These are phyloP conservation scores for Acanthosoma haemorrhoidale DNA, from an alignment of 2,888 invertebrate species.

Conservation along the genomic window DNA sequence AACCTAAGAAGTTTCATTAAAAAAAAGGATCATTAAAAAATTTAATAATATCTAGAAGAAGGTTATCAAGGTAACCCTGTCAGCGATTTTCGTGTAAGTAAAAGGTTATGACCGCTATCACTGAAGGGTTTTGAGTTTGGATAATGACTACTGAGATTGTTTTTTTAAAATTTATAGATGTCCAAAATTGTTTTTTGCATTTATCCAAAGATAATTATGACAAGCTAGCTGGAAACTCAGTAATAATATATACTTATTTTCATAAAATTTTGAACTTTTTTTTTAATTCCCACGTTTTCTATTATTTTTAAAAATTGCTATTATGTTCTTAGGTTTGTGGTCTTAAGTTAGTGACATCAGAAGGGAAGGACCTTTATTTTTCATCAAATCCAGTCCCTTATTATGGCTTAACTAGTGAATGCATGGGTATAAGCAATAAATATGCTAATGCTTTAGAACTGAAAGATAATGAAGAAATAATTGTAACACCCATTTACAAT, in stretches of 20 bases:
- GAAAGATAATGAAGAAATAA: constrained; percentile 55
- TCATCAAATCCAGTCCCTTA: constrained; percentile 26
- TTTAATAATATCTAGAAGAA: background rate
- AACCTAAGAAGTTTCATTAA: too few species aligned
- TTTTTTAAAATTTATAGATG: constrained; percentile 48
- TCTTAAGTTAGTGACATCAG: constrained; percentile 16
- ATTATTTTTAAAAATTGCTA: background rate
- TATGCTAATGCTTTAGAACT: constrained; percentile 57
- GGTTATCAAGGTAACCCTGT: background rate
- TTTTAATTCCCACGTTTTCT: background rate
- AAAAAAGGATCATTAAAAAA: too few species aligned
- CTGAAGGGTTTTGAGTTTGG: too few species aligned
- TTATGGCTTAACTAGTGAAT: constrained; percentile 17
- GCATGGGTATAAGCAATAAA: constrained; percentile 55
- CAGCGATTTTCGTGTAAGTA: too few species aligned
- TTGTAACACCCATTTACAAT: constrained; percentile 51
- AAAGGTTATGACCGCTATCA: background rate
- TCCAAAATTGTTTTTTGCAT: constrained; percentile 44
- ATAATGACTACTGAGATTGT: constrained; percentile 50
- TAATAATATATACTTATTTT: constrained; percentile 27
- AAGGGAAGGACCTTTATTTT: constrained; percentile 30
- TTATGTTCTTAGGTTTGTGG: constrained; percentile 32
- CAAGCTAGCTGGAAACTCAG: constrained; percentile 33
- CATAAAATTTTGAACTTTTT: background rate
- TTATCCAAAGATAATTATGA: constrained; percentile 39